These are phyloP conservation scores for Andricus quercusramuli DNA, from an alignment of 2,888 invertebrate species.

Conservation along the genomic window DNA sequence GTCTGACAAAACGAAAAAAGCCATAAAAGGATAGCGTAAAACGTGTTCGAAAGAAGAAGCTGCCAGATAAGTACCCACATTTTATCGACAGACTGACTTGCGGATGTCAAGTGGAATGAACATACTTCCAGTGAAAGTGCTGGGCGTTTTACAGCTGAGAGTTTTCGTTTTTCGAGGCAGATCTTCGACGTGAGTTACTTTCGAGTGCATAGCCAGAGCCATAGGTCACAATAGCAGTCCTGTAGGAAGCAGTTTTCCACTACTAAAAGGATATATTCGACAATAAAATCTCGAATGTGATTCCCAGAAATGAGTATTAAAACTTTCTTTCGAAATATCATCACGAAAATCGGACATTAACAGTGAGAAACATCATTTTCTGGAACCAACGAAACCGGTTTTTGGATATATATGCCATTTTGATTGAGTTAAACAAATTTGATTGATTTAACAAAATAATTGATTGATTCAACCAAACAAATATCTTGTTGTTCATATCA, in stretches of 20 bases:
- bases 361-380: no score
- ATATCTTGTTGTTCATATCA: no score
- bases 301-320: background rate
- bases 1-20: conserved; percentile 40
- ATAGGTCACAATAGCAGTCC: conserved; percentile 33
- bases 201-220: conserved; percentile 33
- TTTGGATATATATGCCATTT: no score
- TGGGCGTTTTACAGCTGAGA: conserved; percentile 37
- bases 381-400: no score
- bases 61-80: conserved; percentile 50
- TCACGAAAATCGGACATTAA: background rate
- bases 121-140: conserved; percentile 43
- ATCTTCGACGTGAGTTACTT: conserved; percentile 19
- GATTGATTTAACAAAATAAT: no score
- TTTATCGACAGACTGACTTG: conserved; percentile 53
- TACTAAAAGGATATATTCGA: conserved; percentile 19
- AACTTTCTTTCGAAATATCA: background rate
- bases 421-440: no score
- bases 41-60: conserved; percentile 47
- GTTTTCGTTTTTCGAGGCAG: conserved; percentile 33
- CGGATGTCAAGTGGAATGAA: conserved; percentile 51
- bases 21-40: conserved; percentile 51
- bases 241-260: conserved; percentile 10
- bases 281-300: conserved; percentile 4
- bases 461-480: no score